Evolutionary conservation across 2,888 invertebrate species (phyloP).

Genomic region (Drosophila anceps): DNA sequence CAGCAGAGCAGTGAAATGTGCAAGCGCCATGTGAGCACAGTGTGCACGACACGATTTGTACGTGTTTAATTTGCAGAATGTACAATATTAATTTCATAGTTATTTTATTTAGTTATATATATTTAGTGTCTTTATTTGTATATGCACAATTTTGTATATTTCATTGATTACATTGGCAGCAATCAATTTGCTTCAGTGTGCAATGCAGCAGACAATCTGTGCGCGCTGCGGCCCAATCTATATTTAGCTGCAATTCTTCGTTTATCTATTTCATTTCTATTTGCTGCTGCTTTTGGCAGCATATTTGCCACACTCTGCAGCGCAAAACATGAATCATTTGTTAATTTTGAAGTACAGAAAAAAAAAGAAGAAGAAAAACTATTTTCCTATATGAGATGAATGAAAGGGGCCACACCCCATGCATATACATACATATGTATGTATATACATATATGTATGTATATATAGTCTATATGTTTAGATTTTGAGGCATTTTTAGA

Average conservation of each 20-base stretch:
- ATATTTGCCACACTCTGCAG: slow-evolving; percentile 24
- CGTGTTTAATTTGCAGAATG: background rate
- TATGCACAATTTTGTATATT: background rate
- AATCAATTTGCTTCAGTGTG: slow-evolving; percentile 13
- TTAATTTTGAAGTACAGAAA: slow-evolving; percentile 19
- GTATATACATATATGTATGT: background rate
- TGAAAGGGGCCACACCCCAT: slow-evolving; percentile 57
- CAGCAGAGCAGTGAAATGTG: slow-evolving; percentile 16
- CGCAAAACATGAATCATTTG: slow-evolving; percentile 47
- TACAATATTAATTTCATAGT: background rate
- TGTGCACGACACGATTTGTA: slow-evolving; percentile 26
- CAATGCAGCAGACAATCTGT: slow-evolving; percentile 33
- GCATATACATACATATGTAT: slow-evolving; percentile 12
- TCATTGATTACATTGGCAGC: background rate
- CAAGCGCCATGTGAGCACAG: slow-evolving; percentile 41
- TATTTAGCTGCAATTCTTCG: slow-evolving; percentile 41
- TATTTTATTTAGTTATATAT: background rate
- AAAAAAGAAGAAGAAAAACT: too few species aligned
- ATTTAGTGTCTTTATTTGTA: background rate
- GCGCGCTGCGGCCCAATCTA: slow-evolving; percentile 26
- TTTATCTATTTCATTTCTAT: slow-evolving; percentile 26
- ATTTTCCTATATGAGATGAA: slow-evolving; percentile 41
- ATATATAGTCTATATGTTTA: background rate
- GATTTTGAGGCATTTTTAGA: slow-evolving; percentile 25
- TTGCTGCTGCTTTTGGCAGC: slow-evolving; percentile 40